A percentile compares a stretch with the other conserved stretches of the same genome.
Evolutionary conservation across 2,113 vertebrate genomes (phyloP).

Genomic region (Hyla sarda): DNA sequence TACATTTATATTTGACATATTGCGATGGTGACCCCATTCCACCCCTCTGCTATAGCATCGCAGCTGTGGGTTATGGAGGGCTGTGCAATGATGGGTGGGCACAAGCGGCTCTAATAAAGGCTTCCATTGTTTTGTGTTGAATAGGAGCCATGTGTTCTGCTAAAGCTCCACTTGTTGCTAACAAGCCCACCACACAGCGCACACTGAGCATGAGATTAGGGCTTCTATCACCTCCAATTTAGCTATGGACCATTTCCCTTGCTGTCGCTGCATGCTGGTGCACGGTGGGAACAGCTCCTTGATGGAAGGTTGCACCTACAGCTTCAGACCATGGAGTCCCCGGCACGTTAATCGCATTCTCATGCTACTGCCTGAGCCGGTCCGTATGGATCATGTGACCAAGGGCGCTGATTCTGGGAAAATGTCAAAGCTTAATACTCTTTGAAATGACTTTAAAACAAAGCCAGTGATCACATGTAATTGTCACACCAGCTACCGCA

Average conservation of each 20-base stretch:
- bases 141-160: constrained; percentile 82
- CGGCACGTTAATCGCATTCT: constrained; percentile 70
- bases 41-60: constrained; percentile 4
- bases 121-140: constrained; percentile 78
- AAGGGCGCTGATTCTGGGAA: constrained; percentile 58
- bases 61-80: constrained; percentile 33
- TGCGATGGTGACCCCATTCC: constrained; percentile 9
- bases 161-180: constrained; percentile 75
- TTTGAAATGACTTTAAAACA: constrained; percentile 67
- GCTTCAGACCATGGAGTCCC: constrained; percentile 62
- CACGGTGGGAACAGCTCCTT: constrained; percentile 85
- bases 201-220: constrained; percentile 85
- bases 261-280: constrained; percentile 68
- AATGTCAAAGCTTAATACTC: constrained; percentile 67
- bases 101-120: constrained; percentile 71
- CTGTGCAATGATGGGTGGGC: neutral
- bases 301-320: constrained; percentile 57
- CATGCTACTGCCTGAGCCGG: constrained; percentile 58
- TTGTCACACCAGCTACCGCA: constrained; percentile 38
- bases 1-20: neutral
- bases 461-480: constrained; percentile 65
- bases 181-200: constrained; percentile 80
- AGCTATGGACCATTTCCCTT: constrained; percentile 87
- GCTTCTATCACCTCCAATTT: constrained; percentile 80
- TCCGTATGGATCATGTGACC: constrained; percentile 66